phyloP scores from a whole-genome alignment of 2,797 vertebrate species.

The Sternotherus odoratus region DNA sequence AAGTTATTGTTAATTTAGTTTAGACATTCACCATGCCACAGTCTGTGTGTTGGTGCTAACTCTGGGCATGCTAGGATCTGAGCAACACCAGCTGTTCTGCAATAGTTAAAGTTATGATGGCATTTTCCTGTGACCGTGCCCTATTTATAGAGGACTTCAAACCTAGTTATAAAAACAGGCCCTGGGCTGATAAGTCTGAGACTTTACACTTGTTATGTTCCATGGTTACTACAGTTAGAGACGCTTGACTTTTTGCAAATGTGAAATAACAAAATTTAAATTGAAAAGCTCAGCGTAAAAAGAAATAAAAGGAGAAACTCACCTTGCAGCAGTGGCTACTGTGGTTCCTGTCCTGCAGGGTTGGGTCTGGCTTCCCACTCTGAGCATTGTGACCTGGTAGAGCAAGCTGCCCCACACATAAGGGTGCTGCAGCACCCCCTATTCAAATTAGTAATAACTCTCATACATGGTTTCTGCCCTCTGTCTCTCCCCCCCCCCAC shows the following conservation, averaged over 20 bases:
- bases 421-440: too few species aligned
- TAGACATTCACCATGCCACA: background rate
- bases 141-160: background rate
- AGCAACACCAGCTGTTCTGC: background rate
- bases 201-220: background rate
- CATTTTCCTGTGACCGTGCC: background rate
- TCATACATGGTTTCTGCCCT: too few species aligned
- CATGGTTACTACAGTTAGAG: background rate
- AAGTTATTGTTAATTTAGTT: background rate
- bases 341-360: background rate
- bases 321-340: background rate
- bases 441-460: too few species aligned
- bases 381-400: background rate
- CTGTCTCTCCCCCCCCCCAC: rapidly evolving
- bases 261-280: background rate
- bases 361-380: background rate
- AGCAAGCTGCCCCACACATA: background rate
- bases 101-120: background rate
- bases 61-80: background rate
- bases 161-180: background rate
- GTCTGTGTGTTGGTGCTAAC: background rate
- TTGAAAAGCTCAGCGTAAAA: background rate
- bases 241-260: background rate
- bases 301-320: background rate
- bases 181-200: background rate